Evolutionary conservation across 2,888 invertebrate species (phyloP).

Genomic region (Epirrhoe tristata): DNA sequence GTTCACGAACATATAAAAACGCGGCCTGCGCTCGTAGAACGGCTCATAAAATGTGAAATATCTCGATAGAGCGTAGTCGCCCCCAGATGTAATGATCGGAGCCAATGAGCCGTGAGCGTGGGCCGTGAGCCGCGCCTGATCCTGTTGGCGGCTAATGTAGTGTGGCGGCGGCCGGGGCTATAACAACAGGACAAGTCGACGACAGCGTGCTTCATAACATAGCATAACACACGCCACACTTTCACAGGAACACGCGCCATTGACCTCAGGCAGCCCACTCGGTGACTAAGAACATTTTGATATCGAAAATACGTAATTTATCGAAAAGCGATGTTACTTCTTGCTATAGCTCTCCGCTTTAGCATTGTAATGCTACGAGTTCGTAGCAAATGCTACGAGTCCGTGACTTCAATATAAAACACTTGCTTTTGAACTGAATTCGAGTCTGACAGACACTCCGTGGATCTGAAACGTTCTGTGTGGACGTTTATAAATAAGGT

Average conservation of each 20-base stretch:
- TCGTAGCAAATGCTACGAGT: conserved; percentile 5
- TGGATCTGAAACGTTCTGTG: background rate
- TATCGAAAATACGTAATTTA: background rate
- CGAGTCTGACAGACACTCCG: background rate
- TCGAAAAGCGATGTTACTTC: too few relatives aligned
- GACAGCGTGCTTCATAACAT: background rate
- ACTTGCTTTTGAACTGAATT: too few relatives aligned
- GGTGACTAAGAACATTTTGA: background rate
- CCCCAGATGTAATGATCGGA: conserved; percentile 25
- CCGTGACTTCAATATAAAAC: background rate
- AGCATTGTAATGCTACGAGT: conserved; percentile 1
- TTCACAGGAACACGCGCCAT: background rate
- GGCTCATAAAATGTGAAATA: conserved; percentile 18
- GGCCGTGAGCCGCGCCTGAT: conserved; percentile 16
- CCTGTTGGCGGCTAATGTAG: conserved; percentile 18
- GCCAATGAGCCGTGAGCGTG: conserved; percentile 23
- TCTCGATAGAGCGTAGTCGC: conserved; percentile 5
- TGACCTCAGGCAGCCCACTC: background rate
- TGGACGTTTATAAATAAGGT: background rate
- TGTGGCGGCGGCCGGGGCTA: conserved; percentile 3
- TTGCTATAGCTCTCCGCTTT: background rate
- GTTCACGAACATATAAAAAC: background rate
- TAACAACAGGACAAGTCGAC: background rate
- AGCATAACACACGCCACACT: background rate
- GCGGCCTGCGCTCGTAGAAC: conserved; percentile 3